phyloP scores from a whole-genome alignment of 2,888 invertebrate genomes.

The Hydriomena furcata region DNA sequence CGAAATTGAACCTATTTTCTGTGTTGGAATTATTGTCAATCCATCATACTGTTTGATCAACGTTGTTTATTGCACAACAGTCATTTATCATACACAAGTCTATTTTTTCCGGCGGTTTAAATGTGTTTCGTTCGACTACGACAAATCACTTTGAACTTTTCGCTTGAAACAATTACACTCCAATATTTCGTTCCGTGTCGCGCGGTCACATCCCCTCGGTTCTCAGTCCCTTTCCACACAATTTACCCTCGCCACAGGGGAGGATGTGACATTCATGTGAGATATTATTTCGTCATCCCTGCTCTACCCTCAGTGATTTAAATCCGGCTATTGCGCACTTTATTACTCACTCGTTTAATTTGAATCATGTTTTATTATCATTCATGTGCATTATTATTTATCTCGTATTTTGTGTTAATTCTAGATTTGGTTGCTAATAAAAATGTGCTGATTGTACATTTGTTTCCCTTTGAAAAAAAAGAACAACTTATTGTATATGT shows the following conservation, averaged over 20 bases:
- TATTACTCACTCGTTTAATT: slow-evolving; percentile 56
- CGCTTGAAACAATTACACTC: slow-evolving; percentile 38
- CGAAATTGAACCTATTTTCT: slow-evolving; percentile 19
- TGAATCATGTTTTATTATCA: slow-evolving; percentile 6
- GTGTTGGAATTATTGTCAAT: slow-evolving; percentile 19
- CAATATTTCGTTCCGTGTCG: slow-evolving; percentile 41
- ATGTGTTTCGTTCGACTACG: slow-evolving; percentile 30
- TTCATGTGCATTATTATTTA: slow-evolving; percentile 15
- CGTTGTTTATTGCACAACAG: slow-evolving; percentile 24
- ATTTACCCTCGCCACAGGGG: slow-evolving; percentile 57
- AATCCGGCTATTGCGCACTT: slow-evolving; percentile 62
- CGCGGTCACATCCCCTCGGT: slow-evolving; percentile 40
- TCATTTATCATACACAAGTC: slow-evolving; percentile 25
- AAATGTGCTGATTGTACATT: no score
- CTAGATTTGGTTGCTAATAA: no score
- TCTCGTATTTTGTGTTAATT: background rate
- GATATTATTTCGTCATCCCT: slow-evolving; percentile 63
- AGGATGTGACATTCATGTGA: slow-evolving; percentile 56
- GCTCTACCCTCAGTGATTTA: slow-evolving; percentile 53
- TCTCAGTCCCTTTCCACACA: slow-evolving; percentile 52
- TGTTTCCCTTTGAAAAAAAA: background rate
- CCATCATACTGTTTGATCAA: slow-evolving; percentile 30
- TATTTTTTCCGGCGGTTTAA: slow-evolving; percentile 27
- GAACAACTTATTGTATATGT: no score
- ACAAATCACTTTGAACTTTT: slow-evolving; percentile 37